Evolutionary conservation across 2,797 vertebrate species (phyloP), one percentile per base, ranked within the genome.

Genomic region (Buceros bicornis): DNA sequence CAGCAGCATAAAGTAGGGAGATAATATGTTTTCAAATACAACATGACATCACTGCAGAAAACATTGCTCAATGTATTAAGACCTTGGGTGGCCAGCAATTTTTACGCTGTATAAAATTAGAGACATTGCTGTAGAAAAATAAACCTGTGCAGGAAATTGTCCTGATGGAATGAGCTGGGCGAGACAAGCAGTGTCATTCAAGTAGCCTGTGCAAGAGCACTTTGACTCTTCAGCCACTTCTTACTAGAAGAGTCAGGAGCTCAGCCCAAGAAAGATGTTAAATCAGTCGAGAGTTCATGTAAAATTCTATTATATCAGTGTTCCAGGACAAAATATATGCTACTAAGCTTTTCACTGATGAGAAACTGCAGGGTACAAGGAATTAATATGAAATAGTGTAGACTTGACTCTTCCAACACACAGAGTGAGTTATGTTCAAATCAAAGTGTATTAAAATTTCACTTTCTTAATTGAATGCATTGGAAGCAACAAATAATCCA

Each of bases 31-130:
- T 96, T 94, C 62, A 86, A 40, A 82, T 51, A 45, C 76, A 72
- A 47, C 82, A 91, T 96, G 87, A 88, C 77, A n/a, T 95, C 85
- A 92, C 11, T 78, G 37, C 70, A 87, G 71, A 95, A 93, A 77
- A 78, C 33, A 56, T n/a, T 77, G 54, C 51, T 92, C 66, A 60
- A 24, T 72, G 26, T 12, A 48, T 85, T 66, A 87, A 95, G 71
- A 90, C 22, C 73, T 90, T 94, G 89, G 74, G 91, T 93, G 80
- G 76, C 42, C 89, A 65, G 56, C 45, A 69, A 2, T 91, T 95
- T 95, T 74, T 69, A 65, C n/a, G 18, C 64, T 33, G 16, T 70
- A 18, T 93, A 79, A 95, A 95, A 81, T 83, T 50, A 85, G 74
- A 66, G 42, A 45, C 43, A 11, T 61, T 47, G 67, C 42, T 84